Evolutionary conservation across 2,113 vertebrate genomes (phyloP).

Genomic region (Rattus rattus): DNA sequence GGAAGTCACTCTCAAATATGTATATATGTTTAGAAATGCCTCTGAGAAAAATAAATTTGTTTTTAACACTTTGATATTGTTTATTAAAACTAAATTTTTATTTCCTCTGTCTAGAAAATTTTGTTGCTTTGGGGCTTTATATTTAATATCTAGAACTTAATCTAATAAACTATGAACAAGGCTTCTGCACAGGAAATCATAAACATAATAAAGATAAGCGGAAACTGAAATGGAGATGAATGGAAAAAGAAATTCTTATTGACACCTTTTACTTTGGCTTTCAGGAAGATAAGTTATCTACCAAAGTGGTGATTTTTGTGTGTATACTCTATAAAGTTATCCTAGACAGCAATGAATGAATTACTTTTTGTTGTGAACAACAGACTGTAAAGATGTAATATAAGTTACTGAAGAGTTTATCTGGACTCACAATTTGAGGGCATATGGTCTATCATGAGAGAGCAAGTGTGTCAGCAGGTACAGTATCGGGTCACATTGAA

Average conservation of each 20-base stretch:
- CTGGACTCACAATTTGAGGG: not conserved
- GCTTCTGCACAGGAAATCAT: not conserved
- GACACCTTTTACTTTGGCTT: not conserved
- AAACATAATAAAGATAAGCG: conserved; percentile 37
- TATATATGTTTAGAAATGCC: not conserved
- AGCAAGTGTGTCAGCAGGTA: not conserved
- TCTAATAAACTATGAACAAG: conserved; percentile 7
- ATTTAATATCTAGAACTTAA: conserved; percentile 26
- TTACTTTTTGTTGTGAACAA: not conserved
- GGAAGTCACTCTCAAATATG: not conserved
- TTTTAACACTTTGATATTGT: not conserved
- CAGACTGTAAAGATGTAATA: no score
- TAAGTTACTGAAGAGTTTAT: not conserved
- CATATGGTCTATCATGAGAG: no score
- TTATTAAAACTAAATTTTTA: not conserved
- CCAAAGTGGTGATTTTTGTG: not conserved
- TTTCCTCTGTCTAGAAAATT: conserved; percentile 27
- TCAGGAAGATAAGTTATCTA: not conserved
- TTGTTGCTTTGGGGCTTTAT: conserved; percentile 1
- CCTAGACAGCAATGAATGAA: not conserved
- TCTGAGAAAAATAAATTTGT: not conserved
- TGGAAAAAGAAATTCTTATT: not conserved
- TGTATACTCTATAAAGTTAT: not conserved
- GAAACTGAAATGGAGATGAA: not conserved
- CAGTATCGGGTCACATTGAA: not conserved